Conservation (phyloP, 2,888 invertebrate genomes). For the Prosopocoilus inquinatus region DNA sequence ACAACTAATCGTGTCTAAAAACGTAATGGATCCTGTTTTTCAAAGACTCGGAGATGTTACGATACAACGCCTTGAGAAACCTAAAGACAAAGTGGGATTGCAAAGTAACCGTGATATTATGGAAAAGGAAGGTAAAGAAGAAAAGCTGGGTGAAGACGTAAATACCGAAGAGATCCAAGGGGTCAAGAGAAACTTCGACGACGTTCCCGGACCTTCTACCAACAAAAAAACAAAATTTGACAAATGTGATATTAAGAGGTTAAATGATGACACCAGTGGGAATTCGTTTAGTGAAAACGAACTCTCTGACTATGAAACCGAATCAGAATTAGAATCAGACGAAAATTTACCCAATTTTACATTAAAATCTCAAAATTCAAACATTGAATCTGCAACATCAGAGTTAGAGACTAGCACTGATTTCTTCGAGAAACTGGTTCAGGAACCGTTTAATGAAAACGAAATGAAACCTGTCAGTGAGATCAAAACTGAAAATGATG, state of each 20-base stretch:
- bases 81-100: slow-evolving; percentile 34
- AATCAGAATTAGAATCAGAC: slow-evolving; percentile 48
- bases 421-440: slow-evolving; percentile 44
- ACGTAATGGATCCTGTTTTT: slow-evolving; percentile 55
- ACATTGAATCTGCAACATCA: slow-evolving; percentile 20
- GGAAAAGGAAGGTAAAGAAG: slow-evolving; percentile 28
- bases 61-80: slow-evolving; percentile 54
- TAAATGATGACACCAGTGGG: slow-evolving; percentile 40
- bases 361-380: slow-evolving; percentile 18
- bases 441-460: slow-evolving; percentile 32
- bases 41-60: slow-evolving; percentile 61
- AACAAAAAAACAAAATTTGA: slow-evolving; percentile 25
- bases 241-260: slow-evolving; percentile 26
- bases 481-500: slow-evolving; percentile 33
- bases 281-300: slow-evolving; percentile 45
- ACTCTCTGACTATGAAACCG: slow-evolving; percentile 46
- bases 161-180: slow-evolving; percentile 6
- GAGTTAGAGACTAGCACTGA: slow-evolving; percentile 20
- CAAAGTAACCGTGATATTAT: slow-evolving; percentile 19
- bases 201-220: slow-evolving; percentile 19
- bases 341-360: slow-evolving; percentile 39
- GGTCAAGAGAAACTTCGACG: slow-evolving; percentile 29
- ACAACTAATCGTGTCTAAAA: slow-evolving; percentile 9
- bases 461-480: slow-evolving; percentile 8
- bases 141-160: slow-evolving; percentile 13